Percentiles rank a stretch among this genome's conserved stretches.
phyloP scores from a whole-genome alignment of 1,140 invertebrate genomes.

The Papilio dardanus region DNA sequence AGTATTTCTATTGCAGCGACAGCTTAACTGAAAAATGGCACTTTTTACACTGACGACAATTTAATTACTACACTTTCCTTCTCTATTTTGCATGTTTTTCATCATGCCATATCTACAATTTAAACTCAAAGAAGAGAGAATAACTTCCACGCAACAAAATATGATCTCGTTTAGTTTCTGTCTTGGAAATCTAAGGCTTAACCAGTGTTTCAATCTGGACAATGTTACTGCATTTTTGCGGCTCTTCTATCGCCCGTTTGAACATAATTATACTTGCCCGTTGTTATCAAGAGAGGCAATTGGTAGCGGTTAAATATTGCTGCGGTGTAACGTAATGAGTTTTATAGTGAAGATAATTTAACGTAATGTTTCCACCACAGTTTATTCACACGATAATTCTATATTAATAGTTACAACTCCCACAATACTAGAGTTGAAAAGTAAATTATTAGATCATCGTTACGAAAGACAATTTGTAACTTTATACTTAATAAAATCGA shows the following conservation, averaged over 20 bases:
- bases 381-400: not conserved
- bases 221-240: not conserved
- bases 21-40: not conserved
- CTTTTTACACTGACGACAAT: not conserved
- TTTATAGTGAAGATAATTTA: not conserved
- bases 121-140: no score
- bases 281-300: not conserved
- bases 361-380: no score
- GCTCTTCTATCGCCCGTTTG: not conserved
- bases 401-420: not conserved
- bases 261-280: not conserved
- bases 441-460: not conserved
- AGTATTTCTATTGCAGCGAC: conserved; percentile 8
- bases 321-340: not conserved
- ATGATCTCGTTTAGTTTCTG: not conserved
- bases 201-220: not conserved
- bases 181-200: not conserved
- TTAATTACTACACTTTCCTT: not conserved
- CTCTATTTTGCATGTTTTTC: not conserved
- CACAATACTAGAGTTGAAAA: not conserved
- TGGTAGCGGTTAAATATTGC: not conserved
- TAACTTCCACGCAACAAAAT: not conserved
- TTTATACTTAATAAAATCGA: not conserved
- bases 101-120: not conserved
- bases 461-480: not conserved